Base-by-base conservation (phyloP, 2,888 invertebrate species). In the Yponomeuta evonymella region DNA sequence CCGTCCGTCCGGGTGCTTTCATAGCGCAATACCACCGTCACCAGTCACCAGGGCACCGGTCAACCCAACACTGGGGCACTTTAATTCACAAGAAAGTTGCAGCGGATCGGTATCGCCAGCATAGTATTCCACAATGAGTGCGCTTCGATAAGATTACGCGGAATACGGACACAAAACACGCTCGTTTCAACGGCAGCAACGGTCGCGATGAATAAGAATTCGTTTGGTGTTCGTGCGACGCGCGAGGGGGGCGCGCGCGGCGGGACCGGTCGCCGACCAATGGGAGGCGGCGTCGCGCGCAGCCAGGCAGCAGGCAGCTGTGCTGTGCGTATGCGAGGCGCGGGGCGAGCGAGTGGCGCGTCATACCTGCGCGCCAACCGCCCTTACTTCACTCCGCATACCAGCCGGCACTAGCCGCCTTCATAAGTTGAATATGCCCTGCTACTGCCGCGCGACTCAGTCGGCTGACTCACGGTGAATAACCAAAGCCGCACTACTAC, bases 141-240 rank as follows among this genome's bases (percentile, higher is more conserved):
- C 87, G 86, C 89, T 86, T 86, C 83, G 91, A 90, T 90, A 90
- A 90, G 89, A 91, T 90, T 90, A 90, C 92, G 90, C 90, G 89
- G 85, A 89, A 86, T 84, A 85, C 84, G 83, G 79, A 83, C 81
- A 79, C 82, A 79, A 74, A 71, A 79, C 84, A 83, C 86, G 79
- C 83, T 81, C 81, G 72, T 36, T 72, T 81, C 81, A 84, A 83
- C 90, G 88, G 83, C 89, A 84, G 82, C 90, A 89, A 90, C 92
- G 90, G 87, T 88, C 88, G 86, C 85, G 84, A 83, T 87, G 83
- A 86, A 81, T 82, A 83, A 84, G 90, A 90, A 90, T 92, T 83
- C 82, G 83, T 84, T 83, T 89, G 86, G 89, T 88, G 88, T 85
- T 84, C 82, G 83, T 83, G 81, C 51, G 77, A 75, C 77, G 79